A percentile compares a stretch with the other conserved stretches of the same genome.
Conservation (phyloP, 2,797 vertebrate species). For the Cyclura pinguis region DNA sequence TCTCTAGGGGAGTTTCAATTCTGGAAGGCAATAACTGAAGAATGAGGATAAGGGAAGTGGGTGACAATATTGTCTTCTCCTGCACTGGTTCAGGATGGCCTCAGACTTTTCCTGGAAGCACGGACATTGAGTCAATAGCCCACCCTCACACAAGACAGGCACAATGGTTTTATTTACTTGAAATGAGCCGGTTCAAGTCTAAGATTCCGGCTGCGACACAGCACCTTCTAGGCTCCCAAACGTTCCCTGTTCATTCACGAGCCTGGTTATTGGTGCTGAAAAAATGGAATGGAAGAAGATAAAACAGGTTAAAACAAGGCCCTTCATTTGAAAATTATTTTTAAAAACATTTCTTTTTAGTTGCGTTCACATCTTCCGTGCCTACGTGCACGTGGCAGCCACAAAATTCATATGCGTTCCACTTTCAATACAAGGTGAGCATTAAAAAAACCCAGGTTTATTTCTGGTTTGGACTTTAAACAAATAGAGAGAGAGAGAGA, state of each 20-base stretch:
- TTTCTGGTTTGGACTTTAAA: not conserved
- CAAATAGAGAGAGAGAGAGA: not conserved
- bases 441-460: not conserved
- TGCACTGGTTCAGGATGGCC: not conserved
- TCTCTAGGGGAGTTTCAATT: not conserved
- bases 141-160: conserved; percentile 29
- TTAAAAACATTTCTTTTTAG: not conserved
- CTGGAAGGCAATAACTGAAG: not conserved
- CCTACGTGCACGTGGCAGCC: not conserved
- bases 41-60: not conserved
- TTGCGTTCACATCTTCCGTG: not conserved
- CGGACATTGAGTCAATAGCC: not conserved
- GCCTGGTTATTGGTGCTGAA: conserved; percentile 59
- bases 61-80: not conserved
- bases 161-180: conserved; percentile 59
- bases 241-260: not conserved
- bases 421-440: not conserved
- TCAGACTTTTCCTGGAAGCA: not conserved
- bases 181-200: conserved; percentile 36
- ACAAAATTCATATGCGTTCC: not conserved
- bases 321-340: not conserved
- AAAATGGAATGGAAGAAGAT: conserved; percentile 55
- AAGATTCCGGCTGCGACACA: conserved; percentile 10
- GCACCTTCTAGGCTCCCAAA: conserved; percentile 9
- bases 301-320: conserved; percentile 56